Evolutionary conservation across 1,140 invertebrate species (phyloP), one percentile per base, ranked within the genome.

Genomic region (Bombus superbus): DNA sequence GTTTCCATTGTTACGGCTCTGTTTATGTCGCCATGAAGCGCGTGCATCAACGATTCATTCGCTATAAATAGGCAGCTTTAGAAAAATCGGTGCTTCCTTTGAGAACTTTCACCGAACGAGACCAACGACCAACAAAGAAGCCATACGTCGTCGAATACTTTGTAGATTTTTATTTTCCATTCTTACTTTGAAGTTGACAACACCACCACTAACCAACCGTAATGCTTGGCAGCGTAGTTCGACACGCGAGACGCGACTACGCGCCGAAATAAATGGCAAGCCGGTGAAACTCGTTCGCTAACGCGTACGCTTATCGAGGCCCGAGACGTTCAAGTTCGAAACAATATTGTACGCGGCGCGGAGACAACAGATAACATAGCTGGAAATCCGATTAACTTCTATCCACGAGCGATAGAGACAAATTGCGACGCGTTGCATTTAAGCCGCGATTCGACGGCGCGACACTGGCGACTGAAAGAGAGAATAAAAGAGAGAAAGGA

Each of bases 1-100:
- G 40, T 42, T 44, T n/a, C 47, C 76, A 84, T 84, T 79, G 62
- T 71, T 57, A 47, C 82, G 35, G 78, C 47, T 66, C 69, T 44
- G 66, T 83, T 77, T 59, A 71, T 35, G 40, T 13, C 0, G n/a
- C 6, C 2, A 42, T 35, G 18, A 6, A 44, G 44, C 4, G 28
- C 15, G 32, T 1, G 53, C 32, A 81, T 71, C 38, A 44, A n/a
- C 57, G 53, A 62, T 74, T 62, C 32, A 6, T 32, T 40, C 22
- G 13, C 59, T 68, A 42, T 77, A 68, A 77, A 83, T 71, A 72
- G 47, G 1, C 32, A 1, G 13, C 15, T 38, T 35, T 22, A 38
- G n/a, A 57, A 84, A 84, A 78, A 84, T 69, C 59, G 6, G 0
- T 0, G 22, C 53, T 59, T 47, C 25, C 35, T 59, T 53, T 9